Conservation (phyloP, 2,888 invertebrate species). For the Phoenoteleia sp. region DNA sequence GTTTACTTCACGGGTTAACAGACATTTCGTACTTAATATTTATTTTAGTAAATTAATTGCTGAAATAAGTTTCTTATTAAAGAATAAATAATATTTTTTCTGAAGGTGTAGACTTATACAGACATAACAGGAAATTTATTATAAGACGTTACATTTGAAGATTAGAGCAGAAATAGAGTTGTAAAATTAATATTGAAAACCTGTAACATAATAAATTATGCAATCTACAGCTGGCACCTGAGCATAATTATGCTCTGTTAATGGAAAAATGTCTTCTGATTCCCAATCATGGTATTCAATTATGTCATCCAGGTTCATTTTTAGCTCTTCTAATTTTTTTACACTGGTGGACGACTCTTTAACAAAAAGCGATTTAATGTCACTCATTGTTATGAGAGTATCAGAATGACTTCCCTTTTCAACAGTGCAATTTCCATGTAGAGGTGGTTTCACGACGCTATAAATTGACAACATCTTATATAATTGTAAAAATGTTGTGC, state of each 20-base stretch:
- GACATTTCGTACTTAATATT: too few relatives aligned
- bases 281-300: constrained; percentile 36
- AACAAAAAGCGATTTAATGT: background rate
- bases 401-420: background rate
- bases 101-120: too few relatives aligned
- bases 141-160: too few relatives aligned
- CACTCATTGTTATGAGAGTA: background rate
- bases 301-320: constrained; percentile 2
- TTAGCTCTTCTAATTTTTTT: background rate
- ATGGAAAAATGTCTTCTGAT: constrained; percentile 25
- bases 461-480: background rate
- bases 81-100: too few relatives aligned
- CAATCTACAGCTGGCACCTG: background rate
- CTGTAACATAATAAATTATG: constrained; percentile 52
- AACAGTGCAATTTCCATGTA: background rate
- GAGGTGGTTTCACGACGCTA: background rate
- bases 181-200: too few relatives aligned
- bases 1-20: too few relatives aligned
- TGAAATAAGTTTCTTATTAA: too few relatives aligned
- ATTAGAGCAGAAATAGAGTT: too few relatives aligned
- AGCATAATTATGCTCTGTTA: constrained; percentile 21
- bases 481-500: background rate
- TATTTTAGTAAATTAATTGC: too few relatives aligned
- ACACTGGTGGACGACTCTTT: background rate
- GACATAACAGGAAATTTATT: too few relatives aligned